Base-by-base conservation (phyloP, 2,888 invertebrate genomes). In the Acrocera orbiculus region DNA sequence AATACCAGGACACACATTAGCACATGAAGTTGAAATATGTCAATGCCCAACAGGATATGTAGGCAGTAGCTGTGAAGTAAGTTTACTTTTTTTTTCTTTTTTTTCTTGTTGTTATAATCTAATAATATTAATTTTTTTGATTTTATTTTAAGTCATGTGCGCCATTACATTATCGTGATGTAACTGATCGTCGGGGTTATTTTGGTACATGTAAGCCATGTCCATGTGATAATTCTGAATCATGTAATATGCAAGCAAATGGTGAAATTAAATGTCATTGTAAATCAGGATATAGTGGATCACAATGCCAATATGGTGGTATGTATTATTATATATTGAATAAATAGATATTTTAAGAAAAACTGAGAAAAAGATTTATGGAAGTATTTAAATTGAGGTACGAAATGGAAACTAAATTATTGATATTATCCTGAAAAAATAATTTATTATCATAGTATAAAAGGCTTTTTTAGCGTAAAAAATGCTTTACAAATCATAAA, bases 11-110 rank as follows among this genome's bases (percentile, higher is more conserved):
- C 69, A 64, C 45, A 66, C 65, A 7, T 63, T 64, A 26, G 87
- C 89, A 2, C 67, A 64, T 4, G 76, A 74, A 36, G 77, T 96
- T 30, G 95, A 96, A 65, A 70, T 69, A 27, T 96, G 93, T 54
- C 63, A 69, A 32, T 92, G 92, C 51, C 87, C 87, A 0, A 49
- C 59, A 1, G 89, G 85, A 2, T 87, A 86, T 49, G 62, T 62
- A 8, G 90, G 90, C 34, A 73, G 75, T 1, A 87, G 86, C 32
- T 90, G 90, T 50, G 87, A 90, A 56, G 66, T 66, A 46, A 44
- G 38, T 37, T 22, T 10, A 17, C 15, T 25, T 15, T 16, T n/a
- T 27, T 26, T 19, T 7, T 14, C 19, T 16, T 23, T n/a, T 7
- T 3, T 23, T 14, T 17, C 24, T n/a, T 24, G n/a, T 13, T 11